Conservation (phyloP, 2,113 vertebrate species). For the Coptodon rendalli region DNA sequence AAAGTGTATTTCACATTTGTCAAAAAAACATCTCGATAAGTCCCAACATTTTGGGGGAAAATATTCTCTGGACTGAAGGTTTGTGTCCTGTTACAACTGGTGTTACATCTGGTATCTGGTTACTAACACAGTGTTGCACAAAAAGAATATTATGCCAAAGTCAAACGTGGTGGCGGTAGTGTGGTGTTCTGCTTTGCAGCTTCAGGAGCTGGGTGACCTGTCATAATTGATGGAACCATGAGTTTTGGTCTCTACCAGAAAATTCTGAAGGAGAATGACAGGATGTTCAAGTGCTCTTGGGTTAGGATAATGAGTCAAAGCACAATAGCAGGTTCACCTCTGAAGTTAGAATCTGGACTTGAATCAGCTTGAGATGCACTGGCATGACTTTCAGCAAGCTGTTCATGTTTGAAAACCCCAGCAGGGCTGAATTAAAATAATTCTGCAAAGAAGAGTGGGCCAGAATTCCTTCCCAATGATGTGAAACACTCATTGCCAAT, state of each 20-base stretch:
- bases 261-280: not conserved
- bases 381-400: not conserved
- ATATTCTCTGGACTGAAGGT: not conserved
- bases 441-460: not conserved
- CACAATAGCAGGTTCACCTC: not conserved
- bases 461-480: not conserved
- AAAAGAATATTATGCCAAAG: not conserved
- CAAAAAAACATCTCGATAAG: not conserved
- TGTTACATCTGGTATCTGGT: not conserved
- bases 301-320: not conserved
- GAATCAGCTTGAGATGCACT: not conserved
- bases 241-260: not conserved
- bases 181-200: not conserved
- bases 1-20: not conserved
- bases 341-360: fast-evolving
- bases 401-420: not conserved
- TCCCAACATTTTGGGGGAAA: not conserved
- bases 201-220: not conserved
- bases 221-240: not conserved
- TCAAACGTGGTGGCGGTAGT: not conserved
- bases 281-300: not conserved
- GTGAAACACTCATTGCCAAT: not conserved
- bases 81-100: not conserved
- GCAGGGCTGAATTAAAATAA: not conserved
- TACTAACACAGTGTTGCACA: not conserved